Conservation (phyloP, 2,888 invertebrate genomes). For the Ischnus inquisitorius region DNA sequence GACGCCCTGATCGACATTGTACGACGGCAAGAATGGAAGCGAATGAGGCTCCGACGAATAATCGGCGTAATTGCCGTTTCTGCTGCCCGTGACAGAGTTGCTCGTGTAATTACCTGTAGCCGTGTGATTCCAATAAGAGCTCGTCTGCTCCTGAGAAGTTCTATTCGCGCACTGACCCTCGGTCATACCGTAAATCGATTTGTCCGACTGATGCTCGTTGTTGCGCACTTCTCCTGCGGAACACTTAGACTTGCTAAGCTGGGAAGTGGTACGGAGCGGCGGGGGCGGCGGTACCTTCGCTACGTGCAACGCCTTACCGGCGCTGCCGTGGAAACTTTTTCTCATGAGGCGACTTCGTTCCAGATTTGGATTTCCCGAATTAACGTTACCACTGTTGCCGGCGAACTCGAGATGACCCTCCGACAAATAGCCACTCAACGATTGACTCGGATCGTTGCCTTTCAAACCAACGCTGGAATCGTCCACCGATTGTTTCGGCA, state of each 20-base stretch:
- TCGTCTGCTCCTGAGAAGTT: constrained; percentile 85
- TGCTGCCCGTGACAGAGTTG: constrained; percentile 67
- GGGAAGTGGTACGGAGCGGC: constrained; percentile 94
- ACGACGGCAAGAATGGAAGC: constrained; percentile 88
- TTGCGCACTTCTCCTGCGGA: constrained; percentile 86
- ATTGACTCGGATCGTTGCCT: constrained; percentile 88
- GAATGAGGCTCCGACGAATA: constrained; percentile 87
- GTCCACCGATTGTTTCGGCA: constrained; percentile 87
- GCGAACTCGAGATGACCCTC: constrained; percentile 94
- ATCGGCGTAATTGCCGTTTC: constrained; percentile 78
- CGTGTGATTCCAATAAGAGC: constrained; percentile 81
- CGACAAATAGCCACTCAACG: constrained; percentile 93
- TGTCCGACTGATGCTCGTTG: constrained; percentile 82
- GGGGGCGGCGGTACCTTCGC: constrained; percentile 95
- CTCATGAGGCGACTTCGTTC: constrained; percentile 95
- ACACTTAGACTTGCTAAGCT: constrained; percentile 91
- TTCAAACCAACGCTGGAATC: constrained; percentile 91
- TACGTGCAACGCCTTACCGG: constrained; percentile 92
- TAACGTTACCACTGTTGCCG: constrained; percentile 84
- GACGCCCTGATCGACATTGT: constrained; percentile 84
- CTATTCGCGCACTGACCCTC: constrained; percentile 78
- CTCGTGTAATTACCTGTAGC: constrained; percentile 73
- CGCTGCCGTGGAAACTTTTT: constrained; percentile 95
- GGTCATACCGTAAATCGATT: constrained; percentile 71
- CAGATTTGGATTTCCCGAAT: constrained; percentile 92